A percentile compares a stretch with the other conserved stretches of the same genome.
Evolutionary conservation across 2,888 invertebrate species (phyloP).

Genomic region (Athrips mouffetella): DNA sequence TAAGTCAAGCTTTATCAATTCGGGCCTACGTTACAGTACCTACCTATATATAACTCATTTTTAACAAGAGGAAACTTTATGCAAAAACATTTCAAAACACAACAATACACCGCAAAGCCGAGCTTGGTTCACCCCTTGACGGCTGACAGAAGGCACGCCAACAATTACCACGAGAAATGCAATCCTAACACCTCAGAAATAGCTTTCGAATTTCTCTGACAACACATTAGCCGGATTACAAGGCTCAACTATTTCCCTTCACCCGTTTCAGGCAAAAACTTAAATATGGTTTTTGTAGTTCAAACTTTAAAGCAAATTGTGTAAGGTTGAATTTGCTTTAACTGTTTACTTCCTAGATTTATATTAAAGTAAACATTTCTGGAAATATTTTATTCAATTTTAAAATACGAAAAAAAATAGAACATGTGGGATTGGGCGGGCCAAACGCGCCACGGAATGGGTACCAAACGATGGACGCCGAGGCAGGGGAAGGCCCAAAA

Average conservation of each 20-base stretch:
- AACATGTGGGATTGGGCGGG: too few relatives aligned
- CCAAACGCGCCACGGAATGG: too few relatives aligned
- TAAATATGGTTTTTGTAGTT: not conserved
- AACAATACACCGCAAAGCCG: not conserved
- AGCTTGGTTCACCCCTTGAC: not conserved
- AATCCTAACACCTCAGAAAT: conserved; percentile 12
- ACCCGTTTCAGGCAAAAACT: conserved; percentile 1
- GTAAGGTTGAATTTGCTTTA: conserved; percentile 1
- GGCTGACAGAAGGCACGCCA: not conserved
- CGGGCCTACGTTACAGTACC: too few relatives aligned
- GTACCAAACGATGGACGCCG: too few relatives aligned
- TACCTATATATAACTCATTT: too few relatives aligned
- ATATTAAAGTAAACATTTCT: not conserved
- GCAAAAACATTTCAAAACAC: conserved; percentile 3
- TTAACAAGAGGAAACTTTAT: not conserved
- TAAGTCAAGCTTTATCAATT: too few relatives aligned
- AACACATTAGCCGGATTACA: conserved; percentile 6
- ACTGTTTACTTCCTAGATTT: conserved; percentile 1
- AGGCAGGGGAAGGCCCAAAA: too few relatives aligned
- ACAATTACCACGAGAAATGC: not conserved
- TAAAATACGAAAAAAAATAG: too few relatives aligned
- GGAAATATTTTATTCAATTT: not conserved
- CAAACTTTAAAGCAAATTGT: not conserved
- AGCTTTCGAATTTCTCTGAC: conserved; percentile 27
- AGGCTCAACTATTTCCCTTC: conserved; percentile 9